These are phyloP conservation scores for Pristionchus japonicus DNA, from an alignment of 2,888 invertebrate genomes.

Conservation along the genomic window DNA sequence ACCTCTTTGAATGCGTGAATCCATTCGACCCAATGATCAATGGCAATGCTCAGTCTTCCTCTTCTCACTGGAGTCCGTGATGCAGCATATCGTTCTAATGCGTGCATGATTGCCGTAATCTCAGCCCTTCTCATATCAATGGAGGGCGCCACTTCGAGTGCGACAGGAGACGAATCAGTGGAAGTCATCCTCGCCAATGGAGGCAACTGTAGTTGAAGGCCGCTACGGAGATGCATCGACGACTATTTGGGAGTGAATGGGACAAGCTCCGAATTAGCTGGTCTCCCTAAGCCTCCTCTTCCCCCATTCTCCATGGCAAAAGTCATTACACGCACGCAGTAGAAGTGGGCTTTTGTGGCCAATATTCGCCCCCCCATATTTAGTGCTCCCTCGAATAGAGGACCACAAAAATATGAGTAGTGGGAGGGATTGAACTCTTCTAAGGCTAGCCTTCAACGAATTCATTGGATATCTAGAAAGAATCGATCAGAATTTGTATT, in stretches of 20 bases:
- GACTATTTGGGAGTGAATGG: neutral
- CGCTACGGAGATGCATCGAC: slow-evolving; percentile 2
- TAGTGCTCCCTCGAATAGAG: neutral
- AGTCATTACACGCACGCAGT: neutral
- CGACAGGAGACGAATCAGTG: neutral
- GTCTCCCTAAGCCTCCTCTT: neutral
- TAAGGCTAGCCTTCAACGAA: too few relatives aligned
- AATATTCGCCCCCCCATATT: slow-evolving; percentile 21
- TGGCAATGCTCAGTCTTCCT: neutral
- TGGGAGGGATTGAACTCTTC: neutral
- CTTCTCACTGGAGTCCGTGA: neutral
- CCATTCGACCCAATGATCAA: neutral
- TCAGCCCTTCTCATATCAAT: neutral
- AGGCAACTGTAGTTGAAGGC: neutral
- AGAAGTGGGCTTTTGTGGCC: neutral
- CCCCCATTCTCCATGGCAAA: slow-evolving; percentile 30
- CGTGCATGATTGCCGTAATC: neutral
- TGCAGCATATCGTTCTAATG: neutral
- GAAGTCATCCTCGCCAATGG: neutral
- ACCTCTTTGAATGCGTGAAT: neutral
- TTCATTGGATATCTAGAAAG: too few relatives aligned
- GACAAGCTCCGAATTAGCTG: neutral
- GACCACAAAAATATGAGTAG: neutral
- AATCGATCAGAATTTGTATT: too few relatives aligned
- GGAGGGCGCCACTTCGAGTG: neutral